Percentiles rank a stretch among this genome's conserved stretches.
Evolutionary conservation across 2,888 invertebrate genomes (phyloP).

Genomic region (Spodoptera picta): DNA sequence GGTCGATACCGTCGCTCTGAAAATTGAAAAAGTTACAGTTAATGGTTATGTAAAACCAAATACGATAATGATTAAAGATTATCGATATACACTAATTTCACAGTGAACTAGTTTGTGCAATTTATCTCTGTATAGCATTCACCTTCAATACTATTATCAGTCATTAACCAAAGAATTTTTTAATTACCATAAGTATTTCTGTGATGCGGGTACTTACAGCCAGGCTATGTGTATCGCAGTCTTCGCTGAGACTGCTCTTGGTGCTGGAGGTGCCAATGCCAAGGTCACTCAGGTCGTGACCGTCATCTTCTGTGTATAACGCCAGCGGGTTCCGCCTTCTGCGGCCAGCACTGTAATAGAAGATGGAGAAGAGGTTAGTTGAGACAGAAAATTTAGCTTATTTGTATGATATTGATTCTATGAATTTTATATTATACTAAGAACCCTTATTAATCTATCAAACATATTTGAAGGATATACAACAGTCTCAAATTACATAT

Average conservation of each 20-base stretch:
- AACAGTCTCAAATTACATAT: too few relatives aligned
- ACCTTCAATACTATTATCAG: background rate
- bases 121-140: too few relatives aligned
- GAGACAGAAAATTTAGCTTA: too few relatives aligned
- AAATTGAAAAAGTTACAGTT: slow-evolving; percentile 56
- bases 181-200: too few relatives aligned
- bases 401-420: too few relatives aligned
- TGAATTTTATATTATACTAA: too few relatives aligned
- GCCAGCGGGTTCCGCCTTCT: slow-evolving; percentile 89
- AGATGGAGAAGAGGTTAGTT: slow-evolving; percentile 7
- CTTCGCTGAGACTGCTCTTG: slow-evolving; percentile 90
- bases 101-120: too few relatives aligned
- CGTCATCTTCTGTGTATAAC: slow-evolving; percentile 94
- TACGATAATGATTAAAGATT: too few relatives aligned
- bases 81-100: too few relatives aligned
- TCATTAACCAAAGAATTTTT: background rate
- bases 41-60: background rate
- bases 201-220: slow-evolving; percentile 82
- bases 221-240: slow-evolving; percentile 90
- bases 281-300: slow-evolving; percentile 95
- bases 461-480: too few relatives aligned
- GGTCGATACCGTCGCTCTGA: slow-evolving; percentile 90
- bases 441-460: too few relatives aligned
- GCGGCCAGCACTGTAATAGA: slow-evolving; percentile 80
- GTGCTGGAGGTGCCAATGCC: slow-evolving; percentile 92